These are phyloP conservation scores for Philopotamus ludificatus DNA, from an alignment of 1,140 invertebrate genomes.

Conservation along the genomic window DNA sequence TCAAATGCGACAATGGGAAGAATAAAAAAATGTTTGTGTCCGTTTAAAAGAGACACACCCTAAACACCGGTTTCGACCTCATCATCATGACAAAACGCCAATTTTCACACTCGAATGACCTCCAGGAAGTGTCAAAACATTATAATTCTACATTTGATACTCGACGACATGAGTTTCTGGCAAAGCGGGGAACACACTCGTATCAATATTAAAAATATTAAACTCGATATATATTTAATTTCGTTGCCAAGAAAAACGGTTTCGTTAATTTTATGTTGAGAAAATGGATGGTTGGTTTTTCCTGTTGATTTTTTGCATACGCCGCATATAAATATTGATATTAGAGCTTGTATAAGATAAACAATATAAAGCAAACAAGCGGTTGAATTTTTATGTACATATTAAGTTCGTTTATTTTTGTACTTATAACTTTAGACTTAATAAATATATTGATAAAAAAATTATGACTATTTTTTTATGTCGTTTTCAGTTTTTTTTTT, in stretches of 20 bases:
- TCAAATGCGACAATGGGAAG: background rate
- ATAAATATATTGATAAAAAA: too few relatives aligned
- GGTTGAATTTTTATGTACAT: too few relatives aligned
- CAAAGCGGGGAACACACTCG: background rate
- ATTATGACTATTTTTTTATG: too few relatives aligned
- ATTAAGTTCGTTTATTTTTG: too few relatives aligned
- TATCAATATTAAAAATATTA: background rate
- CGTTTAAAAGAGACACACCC: conserved; percentile 11
- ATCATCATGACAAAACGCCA: conserved; percentile 31
- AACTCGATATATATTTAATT: background rate
- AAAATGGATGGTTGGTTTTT: too few relatives aligned
- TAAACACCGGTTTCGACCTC: background rate
- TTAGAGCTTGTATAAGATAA: too few relatives aligned
- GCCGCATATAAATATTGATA: too few relatives aligned
- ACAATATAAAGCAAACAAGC: too few relatives aligned
- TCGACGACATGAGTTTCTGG: conserved; percentile 3
- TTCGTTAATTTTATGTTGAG: too few relatives aligned
- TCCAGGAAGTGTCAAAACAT: conserved; percentile 34
- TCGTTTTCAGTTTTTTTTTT: too few relatives aligned
- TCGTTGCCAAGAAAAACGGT: background rate
- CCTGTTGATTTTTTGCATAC: too few relatives aligned
- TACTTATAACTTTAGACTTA: too few relatives aligned
- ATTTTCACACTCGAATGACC: conserved; percentile 36
- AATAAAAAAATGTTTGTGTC: conserved; percentile 5
- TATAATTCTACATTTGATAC: conserved; percentile 17